Base-by-base conservation (phyloP, 2,888 invertebrate species). In the Heliconius hortense region DNA sequence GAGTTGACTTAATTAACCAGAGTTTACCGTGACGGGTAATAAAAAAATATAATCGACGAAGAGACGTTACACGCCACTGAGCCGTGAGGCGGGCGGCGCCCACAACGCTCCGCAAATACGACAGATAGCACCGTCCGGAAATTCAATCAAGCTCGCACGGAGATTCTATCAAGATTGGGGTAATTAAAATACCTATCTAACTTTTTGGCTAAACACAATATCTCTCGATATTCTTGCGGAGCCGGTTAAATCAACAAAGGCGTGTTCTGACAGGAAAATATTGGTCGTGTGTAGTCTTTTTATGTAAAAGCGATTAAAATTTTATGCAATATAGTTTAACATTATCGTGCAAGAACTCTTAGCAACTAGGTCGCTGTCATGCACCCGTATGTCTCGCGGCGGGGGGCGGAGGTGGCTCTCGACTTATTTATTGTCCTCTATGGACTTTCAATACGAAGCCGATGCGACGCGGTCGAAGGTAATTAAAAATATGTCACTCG, bases 401-500 rank as follows among this genome's bases (percentile, higher is more conserved):
- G 62, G 48, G 72, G 73, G 83, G 79, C 4, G 78, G 82, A 82
- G 84, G 81, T 82, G 83, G 80, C 82, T 86, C 84, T 84, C 84
- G 82, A 87, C 87, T 89, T 89, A 89, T 89, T 90, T 89, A 90
- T 89, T 88, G 91, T 87, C 89, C 89, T 89, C 90, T 89, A 89
- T 89, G 88, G 88, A 89, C 89, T 90, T 91, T 90, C 89, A 90
- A 92, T 90, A 91, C 88, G 85, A 85, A 85, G 81, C 82, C 87
- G 86, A 84, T 84, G 83, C 86, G 86, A 86, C 85, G 86, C 87
- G 92, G 93, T 91, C 86, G 89, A 84, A 85, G 90, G 90, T 93
- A 92, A 93, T 94, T 94, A 93, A 94, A 94, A 93, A 94, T 90
- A 92, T 89, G 93, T 94, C 93, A 93, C 87, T 91, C 87, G 90